A percentile compares a stretch with the other conserved stretches of the same genome.
Evolutionary conservation across 2,797 vertebrate species (phyloP).

Genomic region (Streptopelia turtur): DNA sequence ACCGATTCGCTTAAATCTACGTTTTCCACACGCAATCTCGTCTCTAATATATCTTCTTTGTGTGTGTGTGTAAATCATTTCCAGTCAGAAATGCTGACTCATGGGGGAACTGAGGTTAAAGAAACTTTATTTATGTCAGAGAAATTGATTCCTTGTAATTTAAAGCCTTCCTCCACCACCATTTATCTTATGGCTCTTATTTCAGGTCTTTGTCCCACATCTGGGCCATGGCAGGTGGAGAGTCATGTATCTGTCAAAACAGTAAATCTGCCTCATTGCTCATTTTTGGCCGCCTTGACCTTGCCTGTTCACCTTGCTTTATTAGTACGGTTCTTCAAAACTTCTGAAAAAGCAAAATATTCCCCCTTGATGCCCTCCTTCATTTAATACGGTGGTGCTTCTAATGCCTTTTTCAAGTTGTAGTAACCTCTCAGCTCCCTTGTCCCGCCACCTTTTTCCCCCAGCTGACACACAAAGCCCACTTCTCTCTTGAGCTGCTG

Average conservation of each 20-base stretch:
- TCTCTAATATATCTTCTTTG: neutral
- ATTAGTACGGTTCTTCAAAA: slow-evolving; percentile 19
- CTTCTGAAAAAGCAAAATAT: slow-evolving; percentile 23
- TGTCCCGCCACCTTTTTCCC: neutral
- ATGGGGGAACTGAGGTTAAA: slow-evolving; percentile 20
- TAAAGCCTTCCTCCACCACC: slow-evolving; percentile 16
- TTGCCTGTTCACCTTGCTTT: slow-evolving; percentile 10
- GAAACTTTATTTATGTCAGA: slow-evolving; percentile 42
- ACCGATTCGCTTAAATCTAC: neutral
- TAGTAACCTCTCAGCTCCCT: neutral
- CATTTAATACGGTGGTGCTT: neutral
- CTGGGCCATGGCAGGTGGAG: slow-evolving; percentile 5
- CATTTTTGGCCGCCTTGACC: slow-evolving; percentile 48
- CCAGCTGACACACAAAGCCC: neutral
- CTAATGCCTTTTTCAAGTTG: neutral
- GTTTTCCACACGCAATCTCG: neutral
- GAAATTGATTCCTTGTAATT: slow-evolving; percentile 45
- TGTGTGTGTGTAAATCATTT: neutral
- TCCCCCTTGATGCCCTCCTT: neutral
- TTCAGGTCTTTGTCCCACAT: neutral
- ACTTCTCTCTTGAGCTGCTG: neutral
- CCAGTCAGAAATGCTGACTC: slow-evolving; percentile 25
- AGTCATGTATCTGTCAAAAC: slow-evolving; percentile 41
- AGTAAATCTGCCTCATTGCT: slow-evolving; percentile 35
- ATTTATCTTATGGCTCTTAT: slow-evolving; percentile 37